Base-by-base conservation (phyloP, 2,113 vertebrate species). In the Oncorhynchus masou region DNA sequence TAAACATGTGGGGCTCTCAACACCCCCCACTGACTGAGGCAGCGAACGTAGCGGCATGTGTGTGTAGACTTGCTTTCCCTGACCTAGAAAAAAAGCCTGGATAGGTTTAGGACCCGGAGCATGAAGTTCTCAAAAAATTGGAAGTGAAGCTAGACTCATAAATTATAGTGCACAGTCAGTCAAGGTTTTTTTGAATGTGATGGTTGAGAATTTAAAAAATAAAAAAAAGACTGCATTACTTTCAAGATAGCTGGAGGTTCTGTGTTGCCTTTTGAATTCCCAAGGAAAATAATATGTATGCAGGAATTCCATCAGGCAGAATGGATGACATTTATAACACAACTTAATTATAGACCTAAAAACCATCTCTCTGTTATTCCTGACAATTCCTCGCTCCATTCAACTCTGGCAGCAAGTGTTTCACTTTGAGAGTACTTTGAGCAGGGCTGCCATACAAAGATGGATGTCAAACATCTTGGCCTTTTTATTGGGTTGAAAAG, bases 271-370 rank as follows among this genome's bases (percentile, higher is more conserved):
- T 92, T 91, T 92, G 90, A 92, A 92, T 90, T 89, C 88, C 88
- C 81, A 5, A 84, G 90, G 88, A 91, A 62, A 92, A 90, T 91
- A 91, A 92, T 92, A 89, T 91, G 89, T 91, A 91, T 90, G 88
- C 88, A 90, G 90, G 88, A 92, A 92, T 92, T 90, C 89, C 82
- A 89, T 90, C 88, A 86, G 77, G 82, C 85, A 89, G 85, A 89
- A 92, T 90, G 86, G 90, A 77, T 91, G 90, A 92, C 90, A 91
- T 94, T 92, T 91, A 92, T 89, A 93, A 89, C 88, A 90, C 91
- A 91, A 91, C 92, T 92, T 93, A 92, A 91, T 94, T 94, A 92
- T 88, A 90, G 89, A 91, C 88, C 89, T 92, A 92, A 94, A 93
- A 93, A 88, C 88, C 91, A 91, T 91, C 87, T 89, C 88, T 93